Evolutionary conservation across 1,140 invertebrate species (phyloP), one percentile per base, ranked within the genome.

Genomic region (Lepidotrigona ventralis): DNA sequence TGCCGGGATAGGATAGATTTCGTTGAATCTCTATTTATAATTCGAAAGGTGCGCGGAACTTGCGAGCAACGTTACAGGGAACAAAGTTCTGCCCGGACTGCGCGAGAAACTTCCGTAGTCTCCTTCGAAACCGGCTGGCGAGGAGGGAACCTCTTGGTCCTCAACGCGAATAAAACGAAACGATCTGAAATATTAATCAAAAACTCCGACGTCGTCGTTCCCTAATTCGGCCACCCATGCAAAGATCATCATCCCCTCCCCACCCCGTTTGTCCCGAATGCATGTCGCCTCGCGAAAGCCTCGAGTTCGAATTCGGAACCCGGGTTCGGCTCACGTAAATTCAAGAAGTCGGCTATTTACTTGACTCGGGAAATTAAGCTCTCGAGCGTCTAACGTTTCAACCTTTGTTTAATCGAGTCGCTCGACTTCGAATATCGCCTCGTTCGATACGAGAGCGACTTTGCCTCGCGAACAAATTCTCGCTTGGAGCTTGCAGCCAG

Each of bases 11-110:
- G 11, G 60, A 39, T 17, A 39, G 58, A n/a, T 66, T 75, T 46
- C 60, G 74, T 75, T 54, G 79, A 75, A 75, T 75, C 72, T 68
- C 46, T 81, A 81, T 81, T 81, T 81, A 81, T 81, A 66, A 81
- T 81, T 81, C 60, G 9, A 26, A 54, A 74, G 33, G 23, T 66
- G 21, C 3, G 14, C 9, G 51, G 46, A 56, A 76, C 23, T 81
- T 39, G 21, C 19, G 39, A 9, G 39, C 19, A 63, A 71, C 39
- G 60, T 54, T 26, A 23, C 29, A 54, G 4, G n/a, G 6, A 75
- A 81, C 60, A 68, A 81, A 81, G 51, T 81, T 81, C 53, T 81
- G 68, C 53, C 29, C 21, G 75, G 66, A 72, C 23, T 29, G 53
- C 17, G 60, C 23, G 23, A n/a, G 26, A 29, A 81, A 81, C 79